Percentiles rank a stretch among this genome's conserved stretches.
These are phyloP conservation scores for Cossypha polioptera DNA, from an alignment of 2,797 vertebrate genomes.

Conservation along the genomic window DNA sequence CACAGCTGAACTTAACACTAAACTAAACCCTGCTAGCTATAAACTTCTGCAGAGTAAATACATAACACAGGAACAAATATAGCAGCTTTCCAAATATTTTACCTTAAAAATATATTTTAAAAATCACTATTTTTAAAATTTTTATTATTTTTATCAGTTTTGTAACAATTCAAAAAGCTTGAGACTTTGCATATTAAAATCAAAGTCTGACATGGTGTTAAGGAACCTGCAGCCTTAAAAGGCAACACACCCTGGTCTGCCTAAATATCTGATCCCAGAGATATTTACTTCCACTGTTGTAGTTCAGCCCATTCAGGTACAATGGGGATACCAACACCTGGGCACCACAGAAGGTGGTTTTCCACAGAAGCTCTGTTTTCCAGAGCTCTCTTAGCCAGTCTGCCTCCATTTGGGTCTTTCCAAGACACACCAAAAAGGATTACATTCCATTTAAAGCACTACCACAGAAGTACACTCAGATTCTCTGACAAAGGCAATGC, in stretches of 20 bases:
- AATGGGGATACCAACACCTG: background rate
- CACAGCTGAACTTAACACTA: background rate
- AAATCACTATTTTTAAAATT: background rate
- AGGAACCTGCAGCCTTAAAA: background rate
- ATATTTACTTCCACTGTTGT: background rate
- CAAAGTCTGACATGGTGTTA: background rate
- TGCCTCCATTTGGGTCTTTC: background rate
- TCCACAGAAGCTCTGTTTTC: too few species aligned
- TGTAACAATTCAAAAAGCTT: background rate
- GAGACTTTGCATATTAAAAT: background rate
- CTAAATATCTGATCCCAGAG: background rate
- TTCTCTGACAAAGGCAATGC: background rate
- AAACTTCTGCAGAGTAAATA: background rate
- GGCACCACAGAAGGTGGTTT: background rate
- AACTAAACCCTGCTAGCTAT: background rate
- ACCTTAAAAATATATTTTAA: background rate
- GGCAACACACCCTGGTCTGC: background rate
- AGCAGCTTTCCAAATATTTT: background rate
- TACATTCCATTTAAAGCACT: background rate
- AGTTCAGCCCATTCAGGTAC: background rate
- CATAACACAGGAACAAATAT: background rate
- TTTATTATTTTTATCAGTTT: background rate
- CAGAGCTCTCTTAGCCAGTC: background rate
- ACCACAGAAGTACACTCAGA: background rate
- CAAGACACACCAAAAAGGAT: background rate